Evolutionary conservation across 2,797 vertebrate genomes (phyloP), one percentile per base, ranked within the genome.

Genomic region (Lithobates sylvaticus): DNA sequence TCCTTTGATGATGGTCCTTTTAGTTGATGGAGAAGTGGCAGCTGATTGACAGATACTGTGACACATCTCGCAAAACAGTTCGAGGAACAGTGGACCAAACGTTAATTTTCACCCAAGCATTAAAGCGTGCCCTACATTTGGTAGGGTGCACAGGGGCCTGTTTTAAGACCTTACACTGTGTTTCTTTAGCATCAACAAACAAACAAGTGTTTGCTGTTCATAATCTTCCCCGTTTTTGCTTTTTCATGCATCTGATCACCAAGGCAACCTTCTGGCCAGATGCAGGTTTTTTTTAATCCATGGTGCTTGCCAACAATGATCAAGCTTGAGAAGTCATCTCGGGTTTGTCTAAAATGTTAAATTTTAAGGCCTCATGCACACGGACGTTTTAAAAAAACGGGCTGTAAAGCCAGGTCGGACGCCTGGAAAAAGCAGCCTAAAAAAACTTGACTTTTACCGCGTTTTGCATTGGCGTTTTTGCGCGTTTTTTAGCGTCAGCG

Each of bases 141-240:
- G 69, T 83, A 78, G 54, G 74, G 27, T 65, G 54, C 27, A 72
- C 26, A 47, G 58, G 74, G 15, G 39, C 12, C 79, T 32, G 18
- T 68, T 78, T 78, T 42, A 74, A 74, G 44, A 81, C 78, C 81
- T 58, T 78, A 79, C 81, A 42, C 44, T 83, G 61, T 74, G 70
- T 74, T 83, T 84, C 71, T 27, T 42, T 47, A 42, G 23, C 44
- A 79, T 44, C 64, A 70, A 84, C 86, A 87, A 84, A 84, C 47
- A 87, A 87, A 87, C 81, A 87, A 87, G 78, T 61, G 71, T 84
- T 87, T 87, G 81, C 81, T 39, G 70, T 73, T 47, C 26, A 47
- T 79, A 84, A 83, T 80, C 76, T 84, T 27, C 39, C 27, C 58
- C 21, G 39, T 78, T 78, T 54, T 78, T 73, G 16, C 70, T 84